Conservation (phyloP, 2,888 invertebrate genomes). For the Lithophane semibrunnea region DNA sequence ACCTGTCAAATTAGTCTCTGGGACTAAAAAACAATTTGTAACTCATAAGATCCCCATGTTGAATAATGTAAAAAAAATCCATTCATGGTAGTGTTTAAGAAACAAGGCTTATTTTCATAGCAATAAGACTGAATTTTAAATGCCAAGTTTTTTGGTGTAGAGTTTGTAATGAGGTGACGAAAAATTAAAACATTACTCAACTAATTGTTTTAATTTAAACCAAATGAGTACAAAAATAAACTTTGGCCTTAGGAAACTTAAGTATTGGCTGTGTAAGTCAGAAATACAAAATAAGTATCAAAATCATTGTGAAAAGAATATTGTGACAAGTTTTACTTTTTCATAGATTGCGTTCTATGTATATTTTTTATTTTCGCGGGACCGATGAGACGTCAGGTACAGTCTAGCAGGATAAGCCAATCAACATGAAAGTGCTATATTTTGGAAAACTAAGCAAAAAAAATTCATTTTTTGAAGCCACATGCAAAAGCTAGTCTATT, state of each 20-base stretch:
- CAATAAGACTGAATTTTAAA: not conserved
- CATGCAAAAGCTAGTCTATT: not conserved
- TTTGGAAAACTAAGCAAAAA: not conserved
- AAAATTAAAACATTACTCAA: constrained; percentile 37
- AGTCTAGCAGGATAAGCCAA: not conserved
- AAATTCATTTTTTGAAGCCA: not conserved
- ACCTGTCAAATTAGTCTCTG: too few relatives aligned
- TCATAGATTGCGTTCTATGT: not conserved
- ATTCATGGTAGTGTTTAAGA: not conserved
- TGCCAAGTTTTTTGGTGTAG: not conserved
- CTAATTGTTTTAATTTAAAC: constrained; percentile 22
- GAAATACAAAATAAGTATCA: constrained; percentile 15
- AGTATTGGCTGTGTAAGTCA: constrained; percentile 11
- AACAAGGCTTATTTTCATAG: constrained; percentile 1
- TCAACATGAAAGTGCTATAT: not conserved
- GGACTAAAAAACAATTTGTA: not conserved
- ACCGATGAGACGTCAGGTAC: not conserved
- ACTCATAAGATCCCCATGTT: constrained; percentile 27
- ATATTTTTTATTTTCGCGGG: not conserved
- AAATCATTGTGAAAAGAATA: constrained; percentile 8
- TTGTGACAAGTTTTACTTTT: constrained; percentile 9
- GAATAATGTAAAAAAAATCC: constrained; percentile 27
- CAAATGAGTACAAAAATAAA: constrained; percentile 34
- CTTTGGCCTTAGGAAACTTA: constrained; percentile 43
- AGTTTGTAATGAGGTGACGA: not conserved